Evolutionary conservation across 1,140 invertebrate species (phyloP).

Genomic region (Melipona quadrifasciata): DNA sequence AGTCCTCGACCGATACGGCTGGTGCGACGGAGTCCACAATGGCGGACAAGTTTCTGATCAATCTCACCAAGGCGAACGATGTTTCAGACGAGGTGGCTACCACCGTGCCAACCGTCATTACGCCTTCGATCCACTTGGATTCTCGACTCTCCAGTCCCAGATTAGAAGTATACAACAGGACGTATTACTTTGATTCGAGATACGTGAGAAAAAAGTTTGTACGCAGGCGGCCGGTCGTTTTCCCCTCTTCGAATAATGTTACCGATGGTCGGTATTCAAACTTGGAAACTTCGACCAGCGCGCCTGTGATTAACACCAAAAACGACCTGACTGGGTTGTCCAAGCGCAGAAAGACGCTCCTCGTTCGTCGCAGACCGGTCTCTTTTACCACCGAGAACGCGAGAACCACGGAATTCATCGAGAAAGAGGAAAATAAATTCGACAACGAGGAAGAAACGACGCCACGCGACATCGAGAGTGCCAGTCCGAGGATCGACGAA

Average conservation of each 20-base stretch:
- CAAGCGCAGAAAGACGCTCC: conserved; percentile 71
- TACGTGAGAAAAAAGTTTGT: conserved; percentile 71
- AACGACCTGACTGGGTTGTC: conserved; percentile 19
- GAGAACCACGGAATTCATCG: conserved; percentile 3
- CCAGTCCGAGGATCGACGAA: conserved; percentile 14
- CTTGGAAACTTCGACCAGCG: background rate
- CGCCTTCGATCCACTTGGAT: background rate
- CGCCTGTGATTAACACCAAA: conserved; percentile 30
- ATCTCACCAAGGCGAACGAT: background rate
- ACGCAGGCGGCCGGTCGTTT: conserved; percentile 61
- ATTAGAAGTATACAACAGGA: background rate
- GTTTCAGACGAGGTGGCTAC: background rate
- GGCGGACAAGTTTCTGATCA: background rate
- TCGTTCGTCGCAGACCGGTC: conserved; percentile 67
- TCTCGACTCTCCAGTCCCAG: background rate
- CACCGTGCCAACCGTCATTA: conserved; percentile 4
- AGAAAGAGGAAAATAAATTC: background rate
- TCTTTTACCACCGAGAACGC: conserved; percentile 33
- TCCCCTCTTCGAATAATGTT: background rate
- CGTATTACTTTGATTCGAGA: conserved; percentile 53
- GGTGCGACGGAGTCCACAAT: conserved; percentile 22
- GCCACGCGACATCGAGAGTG: conserved; percentile 21
- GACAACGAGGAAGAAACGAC: background rate
- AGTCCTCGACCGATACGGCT: background rate
- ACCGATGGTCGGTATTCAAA: background rate